phyloP scores from a whole-genome alignment of 23 tunicate species.

The Diplosoma virens region DNA sequence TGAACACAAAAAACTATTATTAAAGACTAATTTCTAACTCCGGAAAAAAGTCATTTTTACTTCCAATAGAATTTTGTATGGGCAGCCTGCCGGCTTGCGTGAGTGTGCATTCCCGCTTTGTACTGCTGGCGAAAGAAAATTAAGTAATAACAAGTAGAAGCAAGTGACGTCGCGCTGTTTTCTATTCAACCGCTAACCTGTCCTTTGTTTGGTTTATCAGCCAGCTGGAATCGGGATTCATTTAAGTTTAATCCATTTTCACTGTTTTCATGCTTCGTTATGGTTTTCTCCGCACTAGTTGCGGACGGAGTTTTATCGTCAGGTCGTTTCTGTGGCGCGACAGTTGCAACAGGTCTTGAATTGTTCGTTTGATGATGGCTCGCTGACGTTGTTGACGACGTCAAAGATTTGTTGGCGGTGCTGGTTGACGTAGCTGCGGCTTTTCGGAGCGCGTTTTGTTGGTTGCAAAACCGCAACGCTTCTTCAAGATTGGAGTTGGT shows the following conservation, averaged over 20 bases:
- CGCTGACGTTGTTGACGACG: not conserved
- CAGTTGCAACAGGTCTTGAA: not conserved
- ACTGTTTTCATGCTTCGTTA: not conserved
- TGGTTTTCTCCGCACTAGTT: not conserved
- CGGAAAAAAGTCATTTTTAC: no score
- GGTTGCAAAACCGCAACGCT: constrained; percentile 60
- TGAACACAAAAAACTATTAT: no score
- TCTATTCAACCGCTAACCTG: no score
- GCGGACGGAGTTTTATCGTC: not conserved
- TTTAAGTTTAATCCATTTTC: not conserved
- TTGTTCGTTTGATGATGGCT: not conserved
- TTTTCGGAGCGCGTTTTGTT: not conserved
- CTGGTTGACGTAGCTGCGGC: not conserved
- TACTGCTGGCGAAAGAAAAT: no score
- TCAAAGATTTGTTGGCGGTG: not conserved
- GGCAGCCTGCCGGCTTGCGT: no score
- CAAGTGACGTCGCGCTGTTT: no score
- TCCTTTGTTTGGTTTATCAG: not conserved
- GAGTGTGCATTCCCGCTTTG: no score
- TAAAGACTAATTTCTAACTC: no score
- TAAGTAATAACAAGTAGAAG: no score
- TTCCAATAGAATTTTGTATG: no score
- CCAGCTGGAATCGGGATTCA: not conserved
- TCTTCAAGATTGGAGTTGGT: constrained; percentile 19
- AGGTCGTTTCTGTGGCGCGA: not conserved